Percentiles rank a stretch among this genome's conserved stretches.
Evolutionary conservation across 2,797 vertebrate genomes (phyloP).

Genomic region (Parambassis ranga): DNA sequence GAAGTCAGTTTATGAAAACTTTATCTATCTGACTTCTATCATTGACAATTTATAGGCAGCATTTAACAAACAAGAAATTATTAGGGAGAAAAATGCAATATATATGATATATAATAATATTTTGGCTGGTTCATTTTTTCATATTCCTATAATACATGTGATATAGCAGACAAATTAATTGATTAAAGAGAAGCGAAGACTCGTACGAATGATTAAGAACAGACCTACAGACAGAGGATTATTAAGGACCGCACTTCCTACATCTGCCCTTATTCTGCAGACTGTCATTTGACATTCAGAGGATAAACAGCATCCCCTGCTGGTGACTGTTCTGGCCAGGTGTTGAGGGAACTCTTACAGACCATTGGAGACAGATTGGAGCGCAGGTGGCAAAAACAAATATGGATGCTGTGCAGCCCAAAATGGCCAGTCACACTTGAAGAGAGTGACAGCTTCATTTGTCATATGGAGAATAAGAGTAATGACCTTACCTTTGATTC

Average conservation of each 20-base stretch:
- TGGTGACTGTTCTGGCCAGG: constrained; percentile 38
- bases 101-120: no score
- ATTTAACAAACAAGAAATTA: no score
- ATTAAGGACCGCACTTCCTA: constrained; percentile 9
- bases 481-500: constrained; percentile 23
- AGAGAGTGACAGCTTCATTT: constrained; percentile 49
- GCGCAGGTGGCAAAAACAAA: constrained; percentile 55
- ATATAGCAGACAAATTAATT: background rate
- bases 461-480: constrained; percentile 35
- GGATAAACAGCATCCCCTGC: constrained; percentile 60
- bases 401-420: background rate
- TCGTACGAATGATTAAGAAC: background rate
- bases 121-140: no score
- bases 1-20: background rate
- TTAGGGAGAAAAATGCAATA: no score
- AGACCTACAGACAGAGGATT: constrained; percentile 10
- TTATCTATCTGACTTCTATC: background rate
- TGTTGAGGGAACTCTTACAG: constrained; percentile 2
- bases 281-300: constrained; percentile 32
- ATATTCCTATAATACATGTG: no score
- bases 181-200: background rate
- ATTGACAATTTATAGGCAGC: no score
- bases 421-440: constrained; percentile 39
- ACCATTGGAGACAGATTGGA: constrained; percentile 21
- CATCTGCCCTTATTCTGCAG: constrained; percentile 3